Percentiles rank a stretch among this genome's conserved stretches.
phyloP scores from a whole-genome alignment of 1,140 invertebrate species.

The Trichomalopsis sarcophagae region DNA sequence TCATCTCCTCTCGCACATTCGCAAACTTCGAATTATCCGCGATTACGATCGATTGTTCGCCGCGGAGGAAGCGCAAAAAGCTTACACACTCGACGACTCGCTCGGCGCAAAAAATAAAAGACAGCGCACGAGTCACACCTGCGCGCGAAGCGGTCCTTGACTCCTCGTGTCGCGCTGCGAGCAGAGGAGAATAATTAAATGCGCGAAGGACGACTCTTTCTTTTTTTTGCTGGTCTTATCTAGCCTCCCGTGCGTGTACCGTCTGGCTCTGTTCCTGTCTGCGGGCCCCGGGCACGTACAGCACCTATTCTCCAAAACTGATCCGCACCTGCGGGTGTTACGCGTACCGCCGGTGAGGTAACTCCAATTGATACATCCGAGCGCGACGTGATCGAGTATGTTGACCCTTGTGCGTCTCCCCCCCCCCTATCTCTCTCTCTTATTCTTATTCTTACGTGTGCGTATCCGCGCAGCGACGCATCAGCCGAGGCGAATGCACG shows the following conservation, averaged over 20 bases:
- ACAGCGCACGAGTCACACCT: too few relatives aligned
- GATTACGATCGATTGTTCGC: not conserved
- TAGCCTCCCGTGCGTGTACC: too few relatives aligned
- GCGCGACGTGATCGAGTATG: constrained; percentile 30
- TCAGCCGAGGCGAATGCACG: not conserved
- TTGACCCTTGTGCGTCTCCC: not conserved
- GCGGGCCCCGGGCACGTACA: too few relatives aligned
- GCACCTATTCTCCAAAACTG: too few relatives aligned
- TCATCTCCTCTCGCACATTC: too few relatives aligned
- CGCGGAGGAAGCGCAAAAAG: too few relatives aligned
- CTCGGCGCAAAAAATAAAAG: not conserved
- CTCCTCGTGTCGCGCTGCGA: not conserved
- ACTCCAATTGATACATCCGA: constrained; percentile 28
- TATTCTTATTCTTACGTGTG: not conserved
- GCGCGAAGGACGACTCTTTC: constrained; percentile 29
- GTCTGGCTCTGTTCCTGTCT: not conserved
- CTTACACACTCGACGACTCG: too few relatives aligned
- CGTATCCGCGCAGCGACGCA: not conserved
- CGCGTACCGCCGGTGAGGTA: not conserved
- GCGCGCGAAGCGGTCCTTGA: too few relatives aligned
- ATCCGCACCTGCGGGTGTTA: too few relatives aligned
- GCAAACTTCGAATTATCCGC: not conserved
- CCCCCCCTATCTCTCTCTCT: not conserved
- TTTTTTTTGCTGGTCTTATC: too few relatives aligned
- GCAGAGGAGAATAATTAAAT: constrained; percentile 40